Evolutionary conservation across 2,113 vertebrate species (phyloP).

Genomic region (Puma concolor): DNA sequence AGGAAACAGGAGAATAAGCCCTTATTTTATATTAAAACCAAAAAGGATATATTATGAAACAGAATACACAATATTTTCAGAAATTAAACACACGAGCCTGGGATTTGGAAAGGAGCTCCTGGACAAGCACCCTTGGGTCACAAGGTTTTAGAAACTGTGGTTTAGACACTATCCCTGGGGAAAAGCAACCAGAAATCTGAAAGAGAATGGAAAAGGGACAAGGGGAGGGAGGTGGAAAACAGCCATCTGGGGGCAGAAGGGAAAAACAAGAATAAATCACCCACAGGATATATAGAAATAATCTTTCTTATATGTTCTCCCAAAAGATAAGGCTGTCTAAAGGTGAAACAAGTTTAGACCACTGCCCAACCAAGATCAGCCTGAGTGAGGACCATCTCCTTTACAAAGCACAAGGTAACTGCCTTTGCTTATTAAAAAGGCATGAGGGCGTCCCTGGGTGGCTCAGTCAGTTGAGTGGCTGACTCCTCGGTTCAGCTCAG

Average conservation of each 20-base stretch:
- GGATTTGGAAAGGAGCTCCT: not conserved
- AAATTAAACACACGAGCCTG: not conserved
- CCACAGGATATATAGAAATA: not conserved
- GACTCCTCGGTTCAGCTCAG: no score
- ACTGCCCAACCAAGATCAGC: slow-evolving; percentile 89
- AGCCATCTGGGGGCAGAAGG: not conserved
- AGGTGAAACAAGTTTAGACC: slow-evolving; percentile 84
- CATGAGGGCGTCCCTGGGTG: no score
- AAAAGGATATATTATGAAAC: not conserved
- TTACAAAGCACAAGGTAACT: slow-evolving; percentile 83
- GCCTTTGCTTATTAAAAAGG: not conserved
- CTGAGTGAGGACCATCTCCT: slow-evolving; percentile 82
- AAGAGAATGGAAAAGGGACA: not conserved
- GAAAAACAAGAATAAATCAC: not conserved
- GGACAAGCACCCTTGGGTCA: not conserved
- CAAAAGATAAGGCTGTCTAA: slow-evolving; percentile 89
- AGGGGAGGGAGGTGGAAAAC: not conserved
- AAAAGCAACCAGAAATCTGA: not conserved
- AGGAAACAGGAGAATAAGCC: not conserved
- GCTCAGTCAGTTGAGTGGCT: no score
- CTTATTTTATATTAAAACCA: not conserved
- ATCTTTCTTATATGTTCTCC: slow-evolving; percentile 52
- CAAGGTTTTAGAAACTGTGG: not conserved
- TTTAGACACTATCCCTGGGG: not conserved
- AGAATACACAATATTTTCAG: not conserved